Conservation (phyloP, 2,113 vertebrate genomes). For the Osmerus mordax region DNA sequence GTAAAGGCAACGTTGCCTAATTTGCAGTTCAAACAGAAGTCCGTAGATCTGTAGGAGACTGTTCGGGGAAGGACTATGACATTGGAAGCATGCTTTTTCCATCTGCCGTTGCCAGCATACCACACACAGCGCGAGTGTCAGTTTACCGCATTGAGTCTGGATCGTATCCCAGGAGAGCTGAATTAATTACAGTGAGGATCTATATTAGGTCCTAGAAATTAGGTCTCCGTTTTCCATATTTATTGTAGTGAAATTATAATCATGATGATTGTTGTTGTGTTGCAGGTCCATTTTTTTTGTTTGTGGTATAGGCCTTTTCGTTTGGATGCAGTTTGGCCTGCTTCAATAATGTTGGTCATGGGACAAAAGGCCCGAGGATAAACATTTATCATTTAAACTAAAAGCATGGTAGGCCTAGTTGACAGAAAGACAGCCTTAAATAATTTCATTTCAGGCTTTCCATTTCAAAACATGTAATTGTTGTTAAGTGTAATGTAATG, state of each 20-base stretch:
- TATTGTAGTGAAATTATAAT: neutral
- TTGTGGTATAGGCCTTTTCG: neutral
- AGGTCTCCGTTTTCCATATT: neutral
- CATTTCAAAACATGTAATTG: too few species aligned
- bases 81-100: conserved; percentile 97
- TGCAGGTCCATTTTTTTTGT: conserved; percentile 9
- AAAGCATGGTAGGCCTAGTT: too few species aligned
- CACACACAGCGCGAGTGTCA: conserved; percentile 93
- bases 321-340: too few species aligned
- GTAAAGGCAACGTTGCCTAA: conserved; percentile 25
- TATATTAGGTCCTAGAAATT: conserved; percentile 54
- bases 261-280: conserved; percentile 9
- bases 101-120: conserved; percentile 87
- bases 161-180: conserved; percentile 81
- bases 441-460: too few species aligned
- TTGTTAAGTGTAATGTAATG: too few species aligned
- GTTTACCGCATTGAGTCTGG: conserved; percentile 84
- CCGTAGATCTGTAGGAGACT: conserved; percentile 63
- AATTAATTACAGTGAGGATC: conserved; percentile 87
- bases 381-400: too few species aligned
- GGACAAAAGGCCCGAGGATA: too few species aligned
- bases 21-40: neutral
- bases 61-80: conserved; percentile 89
- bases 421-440: too few species aligned
- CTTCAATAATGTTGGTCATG: too few species aligned